Conservation (phyloP, 2,888 invertebrate species). For the Steinernema scapterisci region DNA sequence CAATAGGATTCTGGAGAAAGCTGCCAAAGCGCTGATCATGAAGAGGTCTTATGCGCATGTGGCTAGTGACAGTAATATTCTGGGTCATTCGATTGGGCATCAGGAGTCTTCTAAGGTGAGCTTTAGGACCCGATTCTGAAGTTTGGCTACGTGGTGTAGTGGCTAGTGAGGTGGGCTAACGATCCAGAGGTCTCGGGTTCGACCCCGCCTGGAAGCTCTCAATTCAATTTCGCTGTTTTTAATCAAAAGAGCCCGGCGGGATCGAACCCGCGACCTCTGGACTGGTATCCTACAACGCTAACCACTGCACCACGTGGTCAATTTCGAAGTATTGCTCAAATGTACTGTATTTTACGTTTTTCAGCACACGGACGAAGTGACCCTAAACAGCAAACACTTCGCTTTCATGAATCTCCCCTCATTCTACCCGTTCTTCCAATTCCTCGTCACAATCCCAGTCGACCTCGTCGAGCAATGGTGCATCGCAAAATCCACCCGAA, state of each 20-base stretch:
- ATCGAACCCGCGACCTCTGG: too few species aligned
- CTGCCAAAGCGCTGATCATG: conserved; percentile 50
- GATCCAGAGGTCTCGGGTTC: too few species aligned
- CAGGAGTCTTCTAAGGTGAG: too few species aligned
- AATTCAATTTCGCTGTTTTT: too few species aligned
- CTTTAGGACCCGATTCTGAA: not conserved
- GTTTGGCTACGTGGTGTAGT: not conserved
- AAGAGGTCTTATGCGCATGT: conserved; percentile 53
- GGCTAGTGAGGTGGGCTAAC: too few species aligned
- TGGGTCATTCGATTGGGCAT: not conserved
- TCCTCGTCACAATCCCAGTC: conserved; percentile 82
- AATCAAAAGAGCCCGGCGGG: too few species aligned
- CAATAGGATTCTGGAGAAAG: conserved; percentile 44
- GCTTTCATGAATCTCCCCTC: conserved; percentile 81
- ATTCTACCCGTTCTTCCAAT: conserved; percentile 82
- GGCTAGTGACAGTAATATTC: conserved; percentile 34
- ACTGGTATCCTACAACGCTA: too few species aligned
- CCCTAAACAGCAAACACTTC: conserved; percentile 78
- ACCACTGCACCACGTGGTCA: too few species aligned
- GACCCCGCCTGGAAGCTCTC: too few species aligned
- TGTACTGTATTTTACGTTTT: too few species aligned
- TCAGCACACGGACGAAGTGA: conserved; percentile 59
- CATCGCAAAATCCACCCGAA: conserved; percentile 72
- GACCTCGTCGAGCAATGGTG: conserved; percentile 88
- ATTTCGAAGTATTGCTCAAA: too few species aligned